A percentile compares a stretch with the other conserved stretches of the same genome.
phyloP scores from a whole-genome alignment of 1,140 invertebrate species.

The Vollenhovia emeryi region DNA sequence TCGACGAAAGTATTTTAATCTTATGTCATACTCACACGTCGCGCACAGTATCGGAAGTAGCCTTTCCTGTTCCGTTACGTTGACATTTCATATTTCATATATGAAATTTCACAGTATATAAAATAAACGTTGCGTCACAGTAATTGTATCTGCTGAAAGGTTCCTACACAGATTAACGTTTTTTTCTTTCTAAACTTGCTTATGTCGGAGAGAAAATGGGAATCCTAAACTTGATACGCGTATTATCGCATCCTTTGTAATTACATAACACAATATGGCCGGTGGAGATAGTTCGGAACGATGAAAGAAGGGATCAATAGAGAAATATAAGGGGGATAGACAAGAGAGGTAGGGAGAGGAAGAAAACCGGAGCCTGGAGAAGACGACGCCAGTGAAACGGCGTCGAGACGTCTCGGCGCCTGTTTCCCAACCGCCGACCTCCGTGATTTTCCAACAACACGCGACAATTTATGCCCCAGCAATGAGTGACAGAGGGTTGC shows the following conservation, averaged over 20 bases:
- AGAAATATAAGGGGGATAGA: constrained; percentile 52
- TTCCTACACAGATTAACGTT: neutral
- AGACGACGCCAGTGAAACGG: constrained; percentile 72
- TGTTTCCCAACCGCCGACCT: constrained; percentile 11
- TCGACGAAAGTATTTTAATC: constrained; percentile 69
- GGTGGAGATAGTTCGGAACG: neutral
- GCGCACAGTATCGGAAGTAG: neutral
- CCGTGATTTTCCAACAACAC: constrained; percentile 76
- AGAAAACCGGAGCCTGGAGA: constrained; percentile 62
- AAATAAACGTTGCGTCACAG: neutral
- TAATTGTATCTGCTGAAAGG: neutral
- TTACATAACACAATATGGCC: neutral
- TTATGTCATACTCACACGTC: constrained; percentile 36
- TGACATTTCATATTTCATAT: neutral
- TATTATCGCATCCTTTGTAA: neutral
- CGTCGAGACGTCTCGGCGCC: constrained; percentile 80
- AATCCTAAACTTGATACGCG: neutral
- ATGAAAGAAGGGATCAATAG: constrained; percentile 65
- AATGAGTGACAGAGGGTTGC: constrained; percentile 51
- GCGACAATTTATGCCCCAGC: constrained; percentile 63
- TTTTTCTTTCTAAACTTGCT: neutral
- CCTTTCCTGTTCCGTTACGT: neutral
- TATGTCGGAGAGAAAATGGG: neutral
- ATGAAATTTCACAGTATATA: neutral
- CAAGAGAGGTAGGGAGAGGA: constrained; percentile 18